Percentiles rank a stretch among this genome's conserved stretches.
These are phyloP conservation scores for Aphelenchoides avenae DNA, from an alignment of 1,140 invertebrate species.

Conservation along the genomic window DNA sequence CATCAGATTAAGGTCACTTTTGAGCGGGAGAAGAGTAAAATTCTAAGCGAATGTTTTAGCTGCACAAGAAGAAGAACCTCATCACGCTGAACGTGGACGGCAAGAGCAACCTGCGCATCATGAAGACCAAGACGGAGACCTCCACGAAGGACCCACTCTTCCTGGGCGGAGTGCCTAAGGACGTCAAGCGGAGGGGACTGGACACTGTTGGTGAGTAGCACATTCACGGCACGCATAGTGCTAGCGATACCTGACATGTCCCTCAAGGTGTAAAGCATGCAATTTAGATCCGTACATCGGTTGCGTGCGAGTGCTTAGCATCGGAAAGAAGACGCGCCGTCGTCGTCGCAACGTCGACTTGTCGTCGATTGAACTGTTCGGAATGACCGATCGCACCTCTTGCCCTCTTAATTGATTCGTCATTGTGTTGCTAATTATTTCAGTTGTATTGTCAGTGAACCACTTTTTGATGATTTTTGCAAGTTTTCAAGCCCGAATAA, in stretches of 20 bases:
- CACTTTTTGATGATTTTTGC: no score
- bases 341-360: slow-evolving; percentile 30
- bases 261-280: no score
- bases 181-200: slow-evolving; percentile 42
- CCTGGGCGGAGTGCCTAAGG: slow-evolving; percentile 76
- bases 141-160: slow-evolving; percentile 79
- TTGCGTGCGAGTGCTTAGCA: slow-evolving; percentile 37
- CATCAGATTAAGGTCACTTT: slow-evolving; percentile 75
- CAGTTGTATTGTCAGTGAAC: no score
- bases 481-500: no score
- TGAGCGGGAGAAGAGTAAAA: background rate
- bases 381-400: slow-evolving; percentile 24
- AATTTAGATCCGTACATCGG: slow-evolving; percentile 42
- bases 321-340: slow-evolving; percentile 30
- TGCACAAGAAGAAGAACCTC: slow-evolving; percentile 75
- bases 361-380: slow-evolving; percentile 31
- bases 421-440: no score
- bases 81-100: slow-evolving; percentile 76
- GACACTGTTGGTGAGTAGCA: slow-evolving; percentile 32
- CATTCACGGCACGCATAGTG: background rate
- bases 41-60: slow-evolving; percentile 69
- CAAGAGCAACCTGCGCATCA: slow-evolving; percentile 66
- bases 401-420: slow-evolving; percentile 43
- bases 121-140: slow-evolving; percentile 73
- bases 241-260: no score